Percentiles rank a stretch among this genome's conserved stretches.
Conservation (phyloP, 2,888 invertebrate species). For the Dasypogon diadema region DNA sequence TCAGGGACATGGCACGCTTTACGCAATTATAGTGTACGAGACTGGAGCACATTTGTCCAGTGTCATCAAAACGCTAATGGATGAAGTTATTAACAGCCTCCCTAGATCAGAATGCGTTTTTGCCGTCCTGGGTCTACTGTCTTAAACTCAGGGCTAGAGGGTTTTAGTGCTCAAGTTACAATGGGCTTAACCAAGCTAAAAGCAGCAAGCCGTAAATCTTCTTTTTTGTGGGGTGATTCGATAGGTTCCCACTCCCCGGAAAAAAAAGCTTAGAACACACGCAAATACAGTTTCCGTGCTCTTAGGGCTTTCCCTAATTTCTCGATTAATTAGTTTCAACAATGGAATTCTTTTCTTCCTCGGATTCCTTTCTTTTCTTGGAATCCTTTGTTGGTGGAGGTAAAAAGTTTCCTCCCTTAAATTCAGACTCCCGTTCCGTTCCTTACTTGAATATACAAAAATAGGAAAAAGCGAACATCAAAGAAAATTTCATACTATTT, state of each 20-base stretch:
- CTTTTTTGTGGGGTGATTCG: conserved; percentile 36
- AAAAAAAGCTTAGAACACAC: background rate
- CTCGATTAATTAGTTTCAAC: conserved; percentile 35
- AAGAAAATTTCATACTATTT: background rate
- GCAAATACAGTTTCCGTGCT: background rate
- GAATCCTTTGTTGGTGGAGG: background rate
- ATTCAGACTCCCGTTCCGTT: background rate
- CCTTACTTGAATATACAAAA: background rate
- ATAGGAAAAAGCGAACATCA: conserved; percentile 7
- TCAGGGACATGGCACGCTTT: background rate
- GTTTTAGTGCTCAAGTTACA: conserved; percentile 17
- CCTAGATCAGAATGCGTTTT: conserved; percentile 4
- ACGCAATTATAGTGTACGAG: background rate
- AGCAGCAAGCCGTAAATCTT: conserved; percentile 51
- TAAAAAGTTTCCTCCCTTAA: background rate
- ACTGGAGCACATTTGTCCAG: conserved; percentile 1
- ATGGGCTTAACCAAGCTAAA: conserved; percentile 22
- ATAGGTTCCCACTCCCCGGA: conserved; percentile 6
- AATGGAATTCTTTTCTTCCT: background rate
- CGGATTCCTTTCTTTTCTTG: background rate
- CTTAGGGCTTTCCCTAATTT: conserved; percentile 17
- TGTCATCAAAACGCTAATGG: conserved; percentile 29
- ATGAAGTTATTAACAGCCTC: conserved; percentile 40
- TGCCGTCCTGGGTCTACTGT: background rate
- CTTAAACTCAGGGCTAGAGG: background rate